Evolutionary conservation across 2,113 vertebrate species (phyloP).

Genomic region (Eretmochelys imbricata): DNA sequence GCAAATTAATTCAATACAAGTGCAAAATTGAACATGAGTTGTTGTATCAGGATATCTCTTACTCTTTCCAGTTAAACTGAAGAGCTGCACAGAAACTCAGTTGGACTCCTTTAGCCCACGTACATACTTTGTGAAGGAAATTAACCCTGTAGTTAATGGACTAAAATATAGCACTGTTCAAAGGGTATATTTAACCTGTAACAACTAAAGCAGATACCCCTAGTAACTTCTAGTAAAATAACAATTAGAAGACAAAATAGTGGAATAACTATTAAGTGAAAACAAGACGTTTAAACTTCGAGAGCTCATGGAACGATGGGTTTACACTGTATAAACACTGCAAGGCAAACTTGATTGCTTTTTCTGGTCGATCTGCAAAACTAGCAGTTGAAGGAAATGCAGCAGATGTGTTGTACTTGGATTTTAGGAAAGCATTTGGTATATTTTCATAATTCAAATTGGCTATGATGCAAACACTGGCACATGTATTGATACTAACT

Average conservation of each 20-base stretch:
- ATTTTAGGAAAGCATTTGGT: neutral
- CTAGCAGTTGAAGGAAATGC: neutral
- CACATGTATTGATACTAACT: too few relatives aligned
- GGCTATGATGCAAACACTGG: neutral
- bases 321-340: neutral
- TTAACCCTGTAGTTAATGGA: slow-evolving; percentile 42
- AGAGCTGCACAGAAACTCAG: neutral
- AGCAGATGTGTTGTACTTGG: neutral
- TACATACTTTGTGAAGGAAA: neutral
- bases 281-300: neutral
- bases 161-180: neutral
- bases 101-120: neutral
- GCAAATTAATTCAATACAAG: neutral
- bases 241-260: neutral
- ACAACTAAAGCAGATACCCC: neutral
- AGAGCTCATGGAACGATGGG: neutral
- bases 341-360: neutral
- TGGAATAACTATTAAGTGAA: neutral
- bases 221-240: neutral
- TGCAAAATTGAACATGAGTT: neutral
- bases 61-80: neutral
- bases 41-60: neutral
- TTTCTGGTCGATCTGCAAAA: neutral
- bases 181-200: neutral
- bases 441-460: neutral